Percentiles rank a stretch among this genome's conserved stretches.
Evolutionary conservation across 2,797 vertebrate species (phyloP).

Genomic region (Molothrus aeneus): DNA sequence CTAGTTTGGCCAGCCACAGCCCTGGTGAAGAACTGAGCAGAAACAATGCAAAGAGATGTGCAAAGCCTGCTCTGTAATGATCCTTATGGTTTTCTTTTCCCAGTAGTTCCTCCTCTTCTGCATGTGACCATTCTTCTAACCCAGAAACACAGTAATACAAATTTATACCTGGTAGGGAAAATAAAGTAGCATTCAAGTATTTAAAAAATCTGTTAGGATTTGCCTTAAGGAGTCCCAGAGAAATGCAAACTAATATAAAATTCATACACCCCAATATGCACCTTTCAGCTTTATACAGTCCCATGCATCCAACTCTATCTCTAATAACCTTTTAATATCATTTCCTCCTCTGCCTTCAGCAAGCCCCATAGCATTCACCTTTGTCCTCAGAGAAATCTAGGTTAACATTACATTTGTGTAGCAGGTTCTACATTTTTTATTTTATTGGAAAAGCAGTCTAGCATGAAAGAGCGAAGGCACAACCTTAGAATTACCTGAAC

Average conservation of each 20-base stretch:
- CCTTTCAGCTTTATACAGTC: slow-evolving; percentile 27
- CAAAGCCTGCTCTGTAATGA: neutral
- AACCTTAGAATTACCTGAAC: slow-evolving; percentile 82
- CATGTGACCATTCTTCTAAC: neutral
- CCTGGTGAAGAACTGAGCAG: neutral
- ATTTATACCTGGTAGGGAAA: neutral
- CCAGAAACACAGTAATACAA: neutral
- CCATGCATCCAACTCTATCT: slow-evolving; percentile 18
- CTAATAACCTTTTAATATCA: slow-evolving; percentile 81
- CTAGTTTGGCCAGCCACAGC: neutral
- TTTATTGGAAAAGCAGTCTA: slow-evolving; percentile 83
- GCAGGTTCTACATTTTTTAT: slow-evolving; percentile 84
- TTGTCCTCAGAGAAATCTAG: slow-evolving; percentile 76
- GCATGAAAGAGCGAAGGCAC: slow-evolving; percentile 80
- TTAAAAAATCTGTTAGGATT: slow-evolving; percentile 23
- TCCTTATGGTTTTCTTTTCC: neutral
- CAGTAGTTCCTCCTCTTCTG: neutral
- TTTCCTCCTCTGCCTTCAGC: slow-evolving; percentile 76
- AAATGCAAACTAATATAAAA: slow-evolving; percentile 53
- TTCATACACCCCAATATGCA: slow-evolving; percentile 9
- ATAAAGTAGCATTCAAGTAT: neutral
- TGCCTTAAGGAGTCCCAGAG: slow-evolving; percentile 34
- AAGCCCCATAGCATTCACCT: slow-evolving; percentile 65
- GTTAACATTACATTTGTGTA: slow-evolving; percentile 86
- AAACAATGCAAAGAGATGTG: neutral